A percentile compares a stretch with the other conserved stretches of the same genome.
These are phyloP conservation scores for Chymomyza procnemis DNA, from an alignment of 2,888 invertebrate genomes.

Conservation along the genomic window DNA sequence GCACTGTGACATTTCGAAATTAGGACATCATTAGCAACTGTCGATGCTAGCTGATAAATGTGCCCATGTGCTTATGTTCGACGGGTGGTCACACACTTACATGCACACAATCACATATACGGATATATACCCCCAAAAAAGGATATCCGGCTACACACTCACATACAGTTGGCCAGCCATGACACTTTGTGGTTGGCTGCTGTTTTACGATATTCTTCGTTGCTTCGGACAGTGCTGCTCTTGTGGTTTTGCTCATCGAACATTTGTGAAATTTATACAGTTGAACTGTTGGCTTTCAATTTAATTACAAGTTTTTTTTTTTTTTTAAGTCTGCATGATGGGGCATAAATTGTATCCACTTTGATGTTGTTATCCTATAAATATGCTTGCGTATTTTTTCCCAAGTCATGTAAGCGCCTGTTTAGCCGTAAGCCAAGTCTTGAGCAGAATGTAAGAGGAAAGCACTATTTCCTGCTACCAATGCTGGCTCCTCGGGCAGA, in stretches of 20 bases:
- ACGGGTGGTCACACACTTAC: constrained; percentile 3
- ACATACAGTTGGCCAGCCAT: constrained; percentile 4
- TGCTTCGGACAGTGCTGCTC: background rate
- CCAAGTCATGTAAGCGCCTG: background rate
- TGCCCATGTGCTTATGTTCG: constrained; percentile 25
- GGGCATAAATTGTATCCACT: background rate
- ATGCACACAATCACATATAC: background rate
- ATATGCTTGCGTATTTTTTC: background rate
- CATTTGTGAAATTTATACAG: background rate
- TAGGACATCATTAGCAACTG: constrained; percentile 75
- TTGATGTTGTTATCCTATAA: background rate
- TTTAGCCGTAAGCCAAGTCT: background rate
- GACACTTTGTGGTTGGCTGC: constrained; percentile 26
- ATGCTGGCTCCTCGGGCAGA: background rate
- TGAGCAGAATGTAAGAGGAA: background rate
- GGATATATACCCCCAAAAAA: background rate
- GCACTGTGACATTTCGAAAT: constrained; percentile 66
- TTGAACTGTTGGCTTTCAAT: background rate
- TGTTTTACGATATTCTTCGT: constrained; percentile 7
- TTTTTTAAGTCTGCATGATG: background rate
- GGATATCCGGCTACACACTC: background rate
- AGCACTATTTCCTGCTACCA: background rate
- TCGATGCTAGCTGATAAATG: constrained; percentile 68
- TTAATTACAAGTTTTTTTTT: background rate
- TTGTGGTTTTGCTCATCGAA: background rate